Conservation (phyloP, 2,113 vertebrate species). For the Scartelaos histophorus region DNA sequence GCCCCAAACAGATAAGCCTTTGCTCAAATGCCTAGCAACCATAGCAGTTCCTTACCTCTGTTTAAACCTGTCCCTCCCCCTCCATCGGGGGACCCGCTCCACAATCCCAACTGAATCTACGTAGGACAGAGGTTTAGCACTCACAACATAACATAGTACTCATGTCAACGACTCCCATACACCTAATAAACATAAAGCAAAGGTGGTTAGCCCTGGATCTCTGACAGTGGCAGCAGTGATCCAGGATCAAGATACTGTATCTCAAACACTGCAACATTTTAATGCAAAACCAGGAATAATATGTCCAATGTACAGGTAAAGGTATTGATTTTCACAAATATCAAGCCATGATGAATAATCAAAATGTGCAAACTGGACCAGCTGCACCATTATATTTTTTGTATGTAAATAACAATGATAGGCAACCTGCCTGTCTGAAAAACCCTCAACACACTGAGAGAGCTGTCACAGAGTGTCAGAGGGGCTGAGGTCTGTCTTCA, state of each 20-base stretch:
- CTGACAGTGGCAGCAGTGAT: constrained; percentile 16
- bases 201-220: constrained; percentile 25
- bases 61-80: constrained; percentile 28
- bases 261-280: too few species aligned
- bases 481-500: constrained; percentile 47
- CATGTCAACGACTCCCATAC: constrained; percentile 44
- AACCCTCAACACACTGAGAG: constrained; percentile 55
- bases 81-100: constrained; percentile 40
- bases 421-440: constrained; percentile 40
- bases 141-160: constrained; percentile 24
- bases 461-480: constrained; percentile 68
- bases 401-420: constrained; percentile 13
- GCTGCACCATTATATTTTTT: neutral
- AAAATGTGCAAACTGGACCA: neutral
- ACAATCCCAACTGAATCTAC: constrained; percentile 27
- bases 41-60: constrained; percentile 46
- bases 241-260: neutral
- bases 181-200: constrained; percentile 38
- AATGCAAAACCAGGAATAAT: neutral
- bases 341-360: neutral
- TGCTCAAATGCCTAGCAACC: constrained; percentile 70
- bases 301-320: neutral
- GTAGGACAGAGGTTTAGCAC: constrained; percentile 38
- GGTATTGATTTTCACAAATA: neutral
- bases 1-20: constrained; percentile 54